Base-by-base conservation (phyloP, 2,888 invertebrate genomes). In the Caenorhabditis drosophilae region DNA sequence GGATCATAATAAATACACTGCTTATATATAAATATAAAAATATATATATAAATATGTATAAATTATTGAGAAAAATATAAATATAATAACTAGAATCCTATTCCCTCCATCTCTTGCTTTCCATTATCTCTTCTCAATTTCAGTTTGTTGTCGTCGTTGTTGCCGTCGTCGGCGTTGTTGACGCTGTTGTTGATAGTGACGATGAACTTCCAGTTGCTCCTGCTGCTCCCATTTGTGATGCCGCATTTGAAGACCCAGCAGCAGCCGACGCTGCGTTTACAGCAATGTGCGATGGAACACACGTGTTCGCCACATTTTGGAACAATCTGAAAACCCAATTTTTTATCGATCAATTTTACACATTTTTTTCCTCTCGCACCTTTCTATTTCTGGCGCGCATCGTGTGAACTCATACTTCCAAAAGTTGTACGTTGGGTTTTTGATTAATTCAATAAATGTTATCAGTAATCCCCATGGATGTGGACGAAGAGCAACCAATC, bases 371-470 rank as follows among this genome's bases (percentile, higher is more conserved):
- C n/a, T n/a, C n/a, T n/a, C n/a, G n/a, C 22, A 67, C 93, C 96
- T 96, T 87, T 96, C 95, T 80, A 99, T 97, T 87, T 99, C 98
- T 1, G 97, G 95, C 20, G 98, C 97, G 86, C 98, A 99, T 84
- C 95, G 94, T 1, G 98, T 97, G 86, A 99, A 99, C 83, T 98
- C 96, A 84, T 98, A 97, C 72, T 90, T 90, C 97, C 98, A 98
- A 86, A 99, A 98, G 85, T 95, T 94, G 87, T 96, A 98, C 23
- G 90, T 90, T 6, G 94, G 95, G 87, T 98, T 98, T 85, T 97
- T 96, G 83, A 99, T 97, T 66, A 99, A 89, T 85, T 99, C 98
- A 75, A 97, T 97, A 86, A 98, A 98, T 0, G 98, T 99, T 74
- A 98, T 95, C 35, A 98, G 88, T 44, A 99, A 87, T 15, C 98